These are phyloP conservation scores for Cremastinae sp. DNA, from an alignment of 2,888 invertebrate genomes.

Conservation along the genomic window DNA sequence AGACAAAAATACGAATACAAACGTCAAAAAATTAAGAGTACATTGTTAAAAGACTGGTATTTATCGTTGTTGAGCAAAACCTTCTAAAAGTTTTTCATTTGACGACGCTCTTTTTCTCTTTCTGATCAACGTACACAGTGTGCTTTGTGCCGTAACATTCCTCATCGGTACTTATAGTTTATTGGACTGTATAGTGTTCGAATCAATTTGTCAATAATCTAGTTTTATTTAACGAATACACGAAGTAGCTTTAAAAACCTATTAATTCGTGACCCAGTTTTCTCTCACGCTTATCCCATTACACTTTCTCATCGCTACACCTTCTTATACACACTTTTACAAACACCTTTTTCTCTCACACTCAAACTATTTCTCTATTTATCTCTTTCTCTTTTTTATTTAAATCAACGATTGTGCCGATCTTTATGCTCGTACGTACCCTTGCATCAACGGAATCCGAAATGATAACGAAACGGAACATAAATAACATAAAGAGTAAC, in stretches of 20 bases:
- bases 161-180: slow-evolving; percentile 51
- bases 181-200: slow-evolving; percentile 53
- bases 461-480: slow-evolving; percentile 26
- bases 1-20: slow-evolving; percentile 9
- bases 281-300: slow-evolving; percentile 12
- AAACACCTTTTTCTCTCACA: neutral
- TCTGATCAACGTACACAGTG: slow-evolving; percentile 38
- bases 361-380: slow-evolving; percentile 10
- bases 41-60: slow-evolving; percentile 37
- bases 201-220: slow-evolving; percentile 39
- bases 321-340: neutral
- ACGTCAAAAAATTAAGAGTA: slow-evolving; percentile 21
- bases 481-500: slow-evolving; percentile 20
- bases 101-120: slow-evolving; percentile 25
- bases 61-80: slow-evolving; percentile 26
- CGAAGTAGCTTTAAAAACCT: slow-evolving; percentile 39
- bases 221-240: slow-evolving; percentile 57
- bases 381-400: neutral
- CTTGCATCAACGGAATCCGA: slow-evolving; percentile 43
- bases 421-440: slow-evolving; percentile 21
- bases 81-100: slow-evolving; percentile 11
- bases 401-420: slow-evolving; percentile 33
- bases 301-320: slow-evolving; percentile 10
- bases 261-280: slow-evolving; percentile 39
- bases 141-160: slow-evolving; percentile 62